Evolutionary conservation across 2,797 vertebrate genomes (phyloP), one percentile per base, ranked within the genome.

Genomic region (Siniperca undulata): DNA sequence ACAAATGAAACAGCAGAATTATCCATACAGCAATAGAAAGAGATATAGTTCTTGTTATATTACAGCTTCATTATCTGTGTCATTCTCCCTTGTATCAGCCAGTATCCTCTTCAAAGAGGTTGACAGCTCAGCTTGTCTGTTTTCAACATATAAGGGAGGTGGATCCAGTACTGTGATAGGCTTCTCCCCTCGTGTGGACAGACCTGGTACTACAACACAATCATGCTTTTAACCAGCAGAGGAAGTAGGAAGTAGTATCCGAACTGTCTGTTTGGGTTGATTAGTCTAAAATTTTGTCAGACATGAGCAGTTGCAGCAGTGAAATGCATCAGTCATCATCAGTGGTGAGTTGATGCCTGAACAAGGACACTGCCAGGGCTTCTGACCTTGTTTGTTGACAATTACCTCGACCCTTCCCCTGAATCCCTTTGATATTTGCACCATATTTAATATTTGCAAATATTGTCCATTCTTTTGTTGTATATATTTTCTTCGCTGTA

Each of bases 131-230:
- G 48, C 13, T 50, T 44, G 14, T 52, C 17, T 46, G 7, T 11
- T 74, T 42, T 6, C 3, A 40, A n/a, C 17, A 8, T 0, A 16
- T 6, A n/a, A 17, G 46, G 8, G 22, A 19, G 7, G 19, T 5
- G 8, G 10, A 13, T 42, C 11, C 30, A 38, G 11, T 58, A 11
- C n/a, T 40, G 65, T 73, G 48, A 65, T 20, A 7, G 24, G 50
- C 62, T 91, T 85, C 86, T 78, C 66, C 92, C 92, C 77, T 72
- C 71, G 0, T 87, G 88, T 93, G 95, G 90, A 70, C 56, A 80
- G 2, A 55, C 22, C 0, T 7, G 62, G 46, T 79, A 75, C 73
- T 82, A 69, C 89, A 86, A 24, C 69, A 71, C 17, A 17, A 13
- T 55, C 22, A 50, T 22, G 19, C 7, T 50, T 42, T 42, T 4